These are phyloP conservation scores for Noturus placidus DNA, from an alignment of 2,113 vertebrate genomes.

Conservation along the genomic window DNA sequence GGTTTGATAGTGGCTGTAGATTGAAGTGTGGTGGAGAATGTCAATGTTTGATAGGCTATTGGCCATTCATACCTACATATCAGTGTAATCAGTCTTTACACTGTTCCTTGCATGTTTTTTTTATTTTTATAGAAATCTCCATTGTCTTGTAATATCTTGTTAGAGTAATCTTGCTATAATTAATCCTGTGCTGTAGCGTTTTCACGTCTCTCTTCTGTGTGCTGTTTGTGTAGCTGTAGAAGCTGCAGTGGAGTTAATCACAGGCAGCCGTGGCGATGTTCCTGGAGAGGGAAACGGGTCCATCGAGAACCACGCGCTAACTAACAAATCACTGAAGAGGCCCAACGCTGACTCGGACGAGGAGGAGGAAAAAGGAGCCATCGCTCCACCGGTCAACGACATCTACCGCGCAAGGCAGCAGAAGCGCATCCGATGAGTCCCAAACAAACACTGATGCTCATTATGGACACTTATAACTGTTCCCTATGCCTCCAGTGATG, in stretches of 20 bases:
- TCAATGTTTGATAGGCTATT: not conserved
- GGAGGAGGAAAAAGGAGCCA: conserved; percentile 93
- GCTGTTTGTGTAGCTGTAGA: conserved; percentile 79
- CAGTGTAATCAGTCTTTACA: not conserved
- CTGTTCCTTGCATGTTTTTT: not conserved
- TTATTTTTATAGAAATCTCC: not conserved
- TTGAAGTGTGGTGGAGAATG: not conserved
- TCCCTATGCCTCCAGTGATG: conserved; percentile 25
- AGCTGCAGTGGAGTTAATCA: conserved; percentile 92
- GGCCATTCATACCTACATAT: not conserved
- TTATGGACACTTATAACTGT: conserved; percentile 28
- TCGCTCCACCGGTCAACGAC: conserved; percentile 94
- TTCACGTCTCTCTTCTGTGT: not conserved
- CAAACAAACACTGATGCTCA: not conserved
- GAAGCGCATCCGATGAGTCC: conserved; percentile 91
- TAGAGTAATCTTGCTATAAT: not conserved
- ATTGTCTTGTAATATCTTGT: not conserved
- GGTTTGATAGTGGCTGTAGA: not conserved
- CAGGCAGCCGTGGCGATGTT: conserved; percentile 83
- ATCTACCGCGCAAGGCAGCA: conserved; percentile 97
- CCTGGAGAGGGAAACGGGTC: conserved; percentile 88
- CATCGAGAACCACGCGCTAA: conserved; percentile 84
- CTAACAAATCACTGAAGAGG: conserved; percentile 91
- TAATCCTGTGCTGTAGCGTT: not conserved
- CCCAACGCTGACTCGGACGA: conserved; percentile 95